Conservation (phyloP, 2,113 vertebrate species). For the Picathartes gymnocephalus region DNA sequence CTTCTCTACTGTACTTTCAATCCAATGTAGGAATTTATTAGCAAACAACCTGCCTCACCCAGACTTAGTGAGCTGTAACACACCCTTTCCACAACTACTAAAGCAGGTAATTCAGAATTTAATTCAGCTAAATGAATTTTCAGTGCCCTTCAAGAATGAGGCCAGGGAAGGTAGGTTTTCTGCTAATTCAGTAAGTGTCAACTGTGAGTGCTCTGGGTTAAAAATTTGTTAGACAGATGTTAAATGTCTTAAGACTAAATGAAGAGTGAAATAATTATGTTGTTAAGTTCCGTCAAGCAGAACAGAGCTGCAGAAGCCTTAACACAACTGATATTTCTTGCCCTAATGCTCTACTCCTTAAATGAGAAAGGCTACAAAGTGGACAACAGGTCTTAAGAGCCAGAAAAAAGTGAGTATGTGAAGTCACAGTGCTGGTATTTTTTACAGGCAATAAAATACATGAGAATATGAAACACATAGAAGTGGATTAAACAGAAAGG, state of each 20-base stretch:
- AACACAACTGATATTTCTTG: not conserved
- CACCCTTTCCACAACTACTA: not conserved
- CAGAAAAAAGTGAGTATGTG: not conserved
- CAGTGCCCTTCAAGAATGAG: not conserved
- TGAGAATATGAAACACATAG: conserved; percentile 37
- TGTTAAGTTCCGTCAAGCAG: not conserved
- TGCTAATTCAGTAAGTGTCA: conserved; percentile 32
- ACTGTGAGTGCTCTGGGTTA: not conserved
- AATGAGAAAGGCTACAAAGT: not conserved
- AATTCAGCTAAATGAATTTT: conserved; percentile 31
- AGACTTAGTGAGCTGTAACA: conserved; percentile 13
- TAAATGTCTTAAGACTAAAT: conserved; percentile 14
- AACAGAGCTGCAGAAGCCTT: not conserved
- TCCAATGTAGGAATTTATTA: conserved; percentile 10
- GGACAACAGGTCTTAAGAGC: not conserved
- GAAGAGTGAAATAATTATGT: conserved; percentile 26
- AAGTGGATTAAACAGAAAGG: not conserved
- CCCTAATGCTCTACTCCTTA: not conserved
- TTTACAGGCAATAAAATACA: conserved; percentile 28
- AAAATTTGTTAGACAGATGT: conserved; percentile 19
- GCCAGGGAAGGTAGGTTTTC: not conserved
- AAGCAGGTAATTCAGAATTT: conserved; percentile 20
- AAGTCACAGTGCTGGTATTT: not conserved
- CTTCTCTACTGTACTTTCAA: not conserved
- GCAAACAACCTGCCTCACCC: conserved; percentile 35